Percentiles rank a stretch among this genome's conserved stretches.
Conservation (phyloP, 2,888 invertebrate genomes). For the Phragmatobia fuliginosa region DNA sequence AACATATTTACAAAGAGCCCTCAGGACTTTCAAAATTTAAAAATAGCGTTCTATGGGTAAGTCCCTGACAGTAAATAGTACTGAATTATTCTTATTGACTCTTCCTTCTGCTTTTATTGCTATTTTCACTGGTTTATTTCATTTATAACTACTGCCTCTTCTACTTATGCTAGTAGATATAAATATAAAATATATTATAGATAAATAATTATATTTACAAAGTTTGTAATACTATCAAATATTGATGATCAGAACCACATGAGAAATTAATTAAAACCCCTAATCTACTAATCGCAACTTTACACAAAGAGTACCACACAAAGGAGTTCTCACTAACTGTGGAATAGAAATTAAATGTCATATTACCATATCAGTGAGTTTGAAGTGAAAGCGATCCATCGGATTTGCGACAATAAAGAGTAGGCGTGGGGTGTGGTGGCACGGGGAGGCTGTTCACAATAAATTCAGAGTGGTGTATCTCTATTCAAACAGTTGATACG, state of each 20-base stretch:
- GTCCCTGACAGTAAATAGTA: too few relatives aligned
- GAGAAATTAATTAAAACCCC: slow-evolving; percentile 23
- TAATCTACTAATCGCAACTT: slow-evolving; percentile 28
- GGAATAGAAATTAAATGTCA: slow-evolving; percentile 82
- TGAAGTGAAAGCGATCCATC: slow-evolving; percentile 82
- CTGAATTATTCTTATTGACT: neutral
- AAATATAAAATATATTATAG: neutral
- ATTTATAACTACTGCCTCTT: neutral
- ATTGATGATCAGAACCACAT: neutral
- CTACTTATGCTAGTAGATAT: neutral
- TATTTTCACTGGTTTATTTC: neutral
- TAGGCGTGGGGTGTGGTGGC: slow-evolving; percentile 42
- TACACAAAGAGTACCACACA: slow-evolving; percentile 47
- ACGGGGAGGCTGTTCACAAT: slow-evolving; percentile 72
- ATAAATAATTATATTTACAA: neutral
- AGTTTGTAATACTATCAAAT: neutral
- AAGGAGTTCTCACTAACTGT: slow-evolving; percentile 56
- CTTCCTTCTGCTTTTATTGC: neutral
- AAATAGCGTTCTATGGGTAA: too few relatives aligned
- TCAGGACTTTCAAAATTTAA: too few relatives aligned
- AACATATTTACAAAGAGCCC: too few relatives aligned
- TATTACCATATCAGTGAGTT: slow-evolving; percentile 82
- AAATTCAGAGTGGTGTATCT: slow-evolving; percentile 82
- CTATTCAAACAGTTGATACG: slow-evolving; percentile 85
- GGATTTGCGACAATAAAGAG: slow-evolving; percentile 80